phyloP scores from a whole-genome alignment of 2,113 vertebrate species.

The Hemicordylus capensis region DNA sequence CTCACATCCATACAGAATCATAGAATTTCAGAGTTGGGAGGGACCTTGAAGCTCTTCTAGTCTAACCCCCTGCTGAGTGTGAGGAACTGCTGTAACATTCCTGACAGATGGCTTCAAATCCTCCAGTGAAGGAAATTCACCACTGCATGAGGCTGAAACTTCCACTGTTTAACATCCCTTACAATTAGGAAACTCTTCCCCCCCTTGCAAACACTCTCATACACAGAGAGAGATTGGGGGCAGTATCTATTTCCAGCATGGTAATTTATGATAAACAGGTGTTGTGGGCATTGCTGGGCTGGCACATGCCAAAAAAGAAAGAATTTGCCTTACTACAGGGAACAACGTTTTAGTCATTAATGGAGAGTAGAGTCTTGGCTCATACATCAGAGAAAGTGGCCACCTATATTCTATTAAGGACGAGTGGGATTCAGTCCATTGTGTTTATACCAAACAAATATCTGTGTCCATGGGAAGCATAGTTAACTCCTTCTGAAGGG shows the following conservation, averaged over 20 bases:
- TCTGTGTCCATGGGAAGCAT: background rate
- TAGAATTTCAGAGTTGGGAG: no score
- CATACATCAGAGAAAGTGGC: slow-evolving; percentile 6
- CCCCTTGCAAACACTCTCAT: background rate
- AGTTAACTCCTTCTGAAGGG: slow-evolving; percentile 9
- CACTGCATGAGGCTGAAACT: no score
- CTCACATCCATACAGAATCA: background rate
- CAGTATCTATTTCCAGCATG: slow-evolving; percentile 2
- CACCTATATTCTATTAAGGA: slow-evolving; percentile 15
- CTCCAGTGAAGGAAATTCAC: no score
- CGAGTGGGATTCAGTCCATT: slow-evolving; percentile 20
- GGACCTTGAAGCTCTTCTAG: no score
- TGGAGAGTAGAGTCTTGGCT: slow-evolving; percentile 20
- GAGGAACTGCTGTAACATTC: no score
- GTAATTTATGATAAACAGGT: slow-evolving; percentile 24
- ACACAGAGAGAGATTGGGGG: background rate
- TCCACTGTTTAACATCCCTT: no score
- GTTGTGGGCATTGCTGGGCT: background rate
- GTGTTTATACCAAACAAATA: slow-evolving; percentile 18
- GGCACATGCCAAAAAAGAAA: slow-evolving; percentile 9
- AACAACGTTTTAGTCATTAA: slow-evolving; percentile 23
- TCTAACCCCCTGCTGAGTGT: no score
- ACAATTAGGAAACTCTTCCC: no score
- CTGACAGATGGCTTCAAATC: no score
- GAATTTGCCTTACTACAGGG: slow-evolving; percentile 1